phyloP scores from a whole-genome alignment of 2,888 invertebrate species.

The Phytoseiulus persimilis region DNA sequence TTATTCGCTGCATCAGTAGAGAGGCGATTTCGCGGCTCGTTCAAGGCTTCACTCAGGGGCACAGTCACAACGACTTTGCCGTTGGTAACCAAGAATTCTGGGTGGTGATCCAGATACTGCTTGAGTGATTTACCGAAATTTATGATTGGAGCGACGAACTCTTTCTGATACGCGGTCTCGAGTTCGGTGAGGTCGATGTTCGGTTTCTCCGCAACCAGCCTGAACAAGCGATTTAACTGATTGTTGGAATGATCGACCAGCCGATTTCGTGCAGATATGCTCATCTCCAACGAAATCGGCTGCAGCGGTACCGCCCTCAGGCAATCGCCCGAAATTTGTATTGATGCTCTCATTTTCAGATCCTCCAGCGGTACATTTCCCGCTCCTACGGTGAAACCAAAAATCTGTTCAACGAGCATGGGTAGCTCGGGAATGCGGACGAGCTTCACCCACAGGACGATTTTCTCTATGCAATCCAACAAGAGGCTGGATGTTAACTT shows the following conservation, averaged over 20 bases:
- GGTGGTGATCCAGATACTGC: background rate
- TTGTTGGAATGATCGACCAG: background rate
- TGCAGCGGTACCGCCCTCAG: background rate
- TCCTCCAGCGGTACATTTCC: background rate
- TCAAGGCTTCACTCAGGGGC: background rate
- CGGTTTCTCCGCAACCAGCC: background rate
- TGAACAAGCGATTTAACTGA: background rate
- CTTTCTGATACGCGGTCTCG: background rate
- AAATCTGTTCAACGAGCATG: background rate
- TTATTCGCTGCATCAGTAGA: background rate
- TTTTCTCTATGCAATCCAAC: background rate
- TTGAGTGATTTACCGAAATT: background rate
- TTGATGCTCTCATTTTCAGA: background rate
- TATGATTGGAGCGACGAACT: background rate
- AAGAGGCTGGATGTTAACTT: background rate
- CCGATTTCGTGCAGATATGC: background rate
- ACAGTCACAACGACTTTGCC: background rate
- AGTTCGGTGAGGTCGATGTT: background rate
- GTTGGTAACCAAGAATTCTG: background rate
- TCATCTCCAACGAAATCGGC: background rate
- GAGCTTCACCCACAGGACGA: background rate
- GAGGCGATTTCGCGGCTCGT: background rate
- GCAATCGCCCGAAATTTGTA: background rate
- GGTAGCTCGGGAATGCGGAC: background rate
- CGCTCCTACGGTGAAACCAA: background rate